Base-by-base conservation (phyloP, 2,888 invertebrate species). In the Eumacrocentrus americanus region DNA sequence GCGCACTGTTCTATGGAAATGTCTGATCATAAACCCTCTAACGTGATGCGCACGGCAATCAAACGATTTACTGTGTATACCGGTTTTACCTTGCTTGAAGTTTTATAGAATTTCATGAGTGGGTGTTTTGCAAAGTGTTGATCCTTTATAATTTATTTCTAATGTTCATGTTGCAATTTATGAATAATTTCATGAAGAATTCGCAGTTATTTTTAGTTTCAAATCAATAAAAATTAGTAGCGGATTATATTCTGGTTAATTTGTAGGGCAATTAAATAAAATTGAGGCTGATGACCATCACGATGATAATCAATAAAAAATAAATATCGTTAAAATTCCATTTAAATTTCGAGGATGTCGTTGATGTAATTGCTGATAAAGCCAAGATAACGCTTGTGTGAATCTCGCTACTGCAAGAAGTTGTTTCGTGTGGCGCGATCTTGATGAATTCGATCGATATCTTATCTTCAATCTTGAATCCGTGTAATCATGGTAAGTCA, bases 1-100 rank as follows among this genome's bases (percentile, higher is more conserved):
- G 54, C 51, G 50, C 59, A 50, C 57, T 50, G 57, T 61, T 64
- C 62, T 61, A 63, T 64, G 63, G 69, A 69, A 69, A 67, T 62
- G 54, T 54, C 40, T 29, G 29, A 23, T 50, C 57, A 50, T 57
- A 57, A 57, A 57, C 50, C 23, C 34, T 38, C 20, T 18, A 25
- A 47, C 46, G 46, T 12, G 46, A 37, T 14, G 25, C 18, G 25
- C 25, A 37, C 23, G 18, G 38, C 25, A 57, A 57, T 50, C 57
- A 50, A 57, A 37, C 47, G 38, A 54, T 37, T 38, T 37, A 52
- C 38, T 52, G 51, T 35, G 11, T 18, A n/a, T 44, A 37, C 23
- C 22, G 22, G 12, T 12, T 20, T 14, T 5, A 0, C n/a, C 22
- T 22, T 35, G 12, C 4, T 23, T 18, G n/a, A n/a, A n/a, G n/a